These are phyloP conservation scores for Bombus ignitus DNA, from an alignment of 1,140 invertebrate species.

Conservation along the genomic window DNA sequence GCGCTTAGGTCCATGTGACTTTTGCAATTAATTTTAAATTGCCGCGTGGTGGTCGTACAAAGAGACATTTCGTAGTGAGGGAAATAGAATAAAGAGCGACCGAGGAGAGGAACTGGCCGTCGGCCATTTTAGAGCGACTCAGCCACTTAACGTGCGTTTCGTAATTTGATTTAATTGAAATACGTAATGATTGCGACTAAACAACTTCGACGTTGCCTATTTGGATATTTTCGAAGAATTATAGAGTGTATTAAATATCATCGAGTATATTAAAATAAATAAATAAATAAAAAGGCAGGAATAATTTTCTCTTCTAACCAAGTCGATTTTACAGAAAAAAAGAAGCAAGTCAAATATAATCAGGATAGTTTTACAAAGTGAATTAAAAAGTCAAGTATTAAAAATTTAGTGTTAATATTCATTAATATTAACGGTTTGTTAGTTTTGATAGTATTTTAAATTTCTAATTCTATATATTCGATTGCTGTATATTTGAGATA, in stretches of 20 bases:
- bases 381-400: too few relatives aligned
- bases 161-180: constrained; percentile 62
- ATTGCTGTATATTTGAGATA: neutral
- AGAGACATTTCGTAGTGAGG: constrained; percentile 31
- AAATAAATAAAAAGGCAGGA: too few relatives aligned
- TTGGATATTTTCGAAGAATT: neutral
- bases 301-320: too few relatives aligned
- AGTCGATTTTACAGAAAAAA: neutral
- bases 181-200: neutral
- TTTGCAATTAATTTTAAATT: constrained; percentile 68
- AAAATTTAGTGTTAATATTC: neutral
- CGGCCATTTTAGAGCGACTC: constrained; percentile 58
- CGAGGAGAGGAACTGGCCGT: neutral
- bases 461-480: neutral
- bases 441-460: neutral
- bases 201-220: neutral
- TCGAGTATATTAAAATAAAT: too few relatives aligned
- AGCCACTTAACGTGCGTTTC: constrained; percentile 39
- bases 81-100: constrained; percentile 49
- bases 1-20: constrained; percentile 40
- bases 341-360: neutral
- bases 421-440: neutral
- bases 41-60: constrained; percentile 13
- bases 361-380: too few relatives aligned
- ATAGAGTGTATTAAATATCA: neutral